Conservation (phyloP, 2,888 invertebrate genomes). For the Orthosia cruda region DNA sequence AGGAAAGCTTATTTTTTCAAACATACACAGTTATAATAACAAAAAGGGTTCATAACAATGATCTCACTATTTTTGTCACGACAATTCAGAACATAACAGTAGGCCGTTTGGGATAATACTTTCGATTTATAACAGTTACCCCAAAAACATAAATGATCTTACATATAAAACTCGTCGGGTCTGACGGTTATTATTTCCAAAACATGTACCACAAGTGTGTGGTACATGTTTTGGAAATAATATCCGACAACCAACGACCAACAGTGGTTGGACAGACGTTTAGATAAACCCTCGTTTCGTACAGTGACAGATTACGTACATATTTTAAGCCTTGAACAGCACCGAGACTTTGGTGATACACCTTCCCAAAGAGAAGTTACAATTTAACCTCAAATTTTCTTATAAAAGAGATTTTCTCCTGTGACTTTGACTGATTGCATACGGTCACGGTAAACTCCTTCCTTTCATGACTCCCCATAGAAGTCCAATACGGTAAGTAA, state of each 20-base stretch:
- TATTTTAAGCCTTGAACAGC: not conserved
- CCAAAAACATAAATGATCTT: conserved; percentile 18
- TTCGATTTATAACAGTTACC: conserved; percentile 31
- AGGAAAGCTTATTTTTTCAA: not conserved
- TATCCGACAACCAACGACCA: too few relatives aligned
- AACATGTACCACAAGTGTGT: conserved; percentile 9
- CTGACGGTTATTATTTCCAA: conserved; percentile 32
- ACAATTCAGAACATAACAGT: conserved; percentile 16
- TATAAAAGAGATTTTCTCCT: not conserved
- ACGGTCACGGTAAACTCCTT: not conserved
- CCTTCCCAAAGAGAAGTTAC: not conserved
- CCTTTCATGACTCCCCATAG: conserved; percentile 7
- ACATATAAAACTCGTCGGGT: conserved; percentile 16
- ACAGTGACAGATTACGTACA: conserved; percentile 18
- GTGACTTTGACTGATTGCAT: conserved; percentile 10
- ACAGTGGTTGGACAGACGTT: conserved; percentile 23
- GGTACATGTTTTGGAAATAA: too few relatives aligned
- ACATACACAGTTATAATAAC: not conserved
- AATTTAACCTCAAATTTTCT: not conserved
- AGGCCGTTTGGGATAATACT: conserved; percentile 1
- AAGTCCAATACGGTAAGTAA: not conserved
- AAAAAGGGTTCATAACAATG: conserved; percentile 23
- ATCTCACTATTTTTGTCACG: conserved; percentile 25
- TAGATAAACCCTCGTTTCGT: conserved; percentile 26
- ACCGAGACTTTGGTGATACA: not conserved